Evolutionary conservation across 2,113 vertebrate genomes (phyloP).

Genomic region (Leptobrachium ailaonicum): DNA sequence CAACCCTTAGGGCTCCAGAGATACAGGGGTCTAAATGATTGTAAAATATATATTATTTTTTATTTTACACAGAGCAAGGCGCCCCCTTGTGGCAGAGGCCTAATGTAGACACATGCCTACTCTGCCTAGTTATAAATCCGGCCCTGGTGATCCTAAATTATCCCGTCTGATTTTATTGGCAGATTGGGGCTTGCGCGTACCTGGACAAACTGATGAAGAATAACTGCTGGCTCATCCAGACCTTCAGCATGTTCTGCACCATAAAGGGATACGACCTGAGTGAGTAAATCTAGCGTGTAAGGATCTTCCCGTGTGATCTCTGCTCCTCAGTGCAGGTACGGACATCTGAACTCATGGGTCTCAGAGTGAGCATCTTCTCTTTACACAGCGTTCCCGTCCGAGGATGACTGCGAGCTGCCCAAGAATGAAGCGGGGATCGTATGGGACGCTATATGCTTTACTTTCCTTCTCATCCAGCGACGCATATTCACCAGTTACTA

Average conservation of each 20-base stretch:
- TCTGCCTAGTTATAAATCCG: no score
- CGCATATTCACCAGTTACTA: constrained; percentile 75
- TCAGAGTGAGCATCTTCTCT: background rate
- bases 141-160: no score
- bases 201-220: constrained; percentile 66
- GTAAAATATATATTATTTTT: no score
- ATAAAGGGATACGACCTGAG: constrained; percentile 68
- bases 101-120: no score
- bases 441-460: constrained; percentile 74
- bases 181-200: constrained; percentile 70
- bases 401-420: constrained; percentile 67
- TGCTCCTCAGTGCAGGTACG: no score
- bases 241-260: constrained; percentile 73
- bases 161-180: constrained; percentile 16
- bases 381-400: constrained; percentile 60
- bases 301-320: no score
- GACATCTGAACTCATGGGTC: no score
- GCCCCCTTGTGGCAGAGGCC: no score
- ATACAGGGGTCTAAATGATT: no score
- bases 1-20: no score
- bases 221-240: constrained; percentile 70
- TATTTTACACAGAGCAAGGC: no score
- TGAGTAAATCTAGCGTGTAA: constrained; percentile 53
- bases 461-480: constrained; percentile 69
- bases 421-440: constrained; percentile 72